Base-by-base conservation (phyloP, 1,140 invertebrate genomes). In the Lordiphosa stackelbergi region DNA sequence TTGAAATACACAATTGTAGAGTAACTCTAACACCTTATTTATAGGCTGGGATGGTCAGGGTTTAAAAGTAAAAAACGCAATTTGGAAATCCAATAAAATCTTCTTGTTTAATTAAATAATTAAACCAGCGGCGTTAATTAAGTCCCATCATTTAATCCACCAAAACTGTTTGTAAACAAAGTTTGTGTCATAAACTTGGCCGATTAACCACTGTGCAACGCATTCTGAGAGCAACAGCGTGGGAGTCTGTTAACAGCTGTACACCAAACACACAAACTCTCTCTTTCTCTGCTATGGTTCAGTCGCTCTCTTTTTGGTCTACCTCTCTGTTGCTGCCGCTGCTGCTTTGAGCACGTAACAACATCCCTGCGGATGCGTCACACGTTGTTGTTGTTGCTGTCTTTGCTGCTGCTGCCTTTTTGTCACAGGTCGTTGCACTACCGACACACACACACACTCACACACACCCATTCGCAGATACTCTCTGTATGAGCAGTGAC, bases 221-320 rank as follows among this genome's bases (percentile, higher is more conserved):
- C 55, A 56, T 59, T 52, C 37, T 38, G 34, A 43, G 66, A 65
- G 47, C 54, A 34, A 28, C 49, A 51, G 75, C 75, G 75, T 81
- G 75, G 75, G 75, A 81, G 75, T 81, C 73, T 81, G 77, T 83
- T 81, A 81, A 81, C 75, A 79, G 75, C 71, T 79, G 74, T 81
- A 78, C 73, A 75, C 68, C 38, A 66, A 55, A 64, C 64, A 38
- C 51, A 34, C 28, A 51, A 8, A 11, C 28, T 53, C 38, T 40
- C 37, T 41, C 34, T 42, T 42, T 41, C 53, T 58, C 42, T 61
- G 28, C 69, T 36, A 56, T 69, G 36, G 28, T 31, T 31, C 28
- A 31, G 28, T 8, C 6, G 6, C 11, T 54, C 46, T 36, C 56
- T 35, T 48, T 43, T 13, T 13, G 34, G 34, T 48, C 19, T 19